Percentiles rank a stretch among this genome's conserved stretches.
These are phyloP conservation scores for Sciurus carolinensis DNA, from an alignment of 2,797 vertebrate species.

Conservation along the genomic window DNA sequence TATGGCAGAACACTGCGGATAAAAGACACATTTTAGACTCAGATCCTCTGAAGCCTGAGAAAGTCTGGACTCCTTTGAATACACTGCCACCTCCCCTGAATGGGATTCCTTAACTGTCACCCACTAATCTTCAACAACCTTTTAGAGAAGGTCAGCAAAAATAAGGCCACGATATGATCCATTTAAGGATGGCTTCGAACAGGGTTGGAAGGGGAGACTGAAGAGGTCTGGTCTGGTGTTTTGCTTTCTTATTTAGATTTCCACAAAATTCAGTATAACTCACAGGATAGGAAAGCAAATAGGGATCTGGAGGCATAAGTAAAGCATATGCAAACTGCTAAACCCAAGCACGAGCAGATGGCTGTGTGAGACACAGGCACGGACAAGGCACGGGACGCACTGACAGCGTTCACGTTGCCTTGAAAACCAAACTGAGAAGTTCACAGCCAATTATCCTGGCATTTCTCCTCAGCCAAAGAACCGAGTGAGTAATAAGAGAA, in stretches of 20 bases:
- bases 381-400: background rate
- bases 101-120: background rate
- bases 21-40: background rate
- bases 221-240: background rate
- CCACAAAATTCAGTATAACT: conserved; percentile 21
- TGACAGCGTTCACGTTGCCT: background rate
- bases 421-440: conserved; percentile 39
- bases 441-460: conserved; percentile 50
- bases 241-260: background rate
- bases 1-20: too few species aligned
- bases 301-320: background rate
- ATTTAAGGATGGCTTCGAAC: background rate
- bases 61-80: background rate
- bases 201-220: background rate
- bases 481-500: conserved; percentile 46
- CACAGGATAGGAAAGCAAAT: background rate
- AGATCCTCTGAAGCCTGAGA: background rate
- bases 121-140: background rate
- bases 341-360: background rate
- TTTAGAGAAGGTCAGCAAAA: background rate
- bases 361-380: background rate
- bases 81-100: background rate
- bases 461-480: conserved; percentile 75
- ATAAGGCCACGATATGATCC: background rate
- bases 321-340: background rate